These are phyloP conservation scores for Caenorhabditis wallacei DNA, from an alignment of 2,888 invertebrate species.

Conservation along the genomic window DNA sequence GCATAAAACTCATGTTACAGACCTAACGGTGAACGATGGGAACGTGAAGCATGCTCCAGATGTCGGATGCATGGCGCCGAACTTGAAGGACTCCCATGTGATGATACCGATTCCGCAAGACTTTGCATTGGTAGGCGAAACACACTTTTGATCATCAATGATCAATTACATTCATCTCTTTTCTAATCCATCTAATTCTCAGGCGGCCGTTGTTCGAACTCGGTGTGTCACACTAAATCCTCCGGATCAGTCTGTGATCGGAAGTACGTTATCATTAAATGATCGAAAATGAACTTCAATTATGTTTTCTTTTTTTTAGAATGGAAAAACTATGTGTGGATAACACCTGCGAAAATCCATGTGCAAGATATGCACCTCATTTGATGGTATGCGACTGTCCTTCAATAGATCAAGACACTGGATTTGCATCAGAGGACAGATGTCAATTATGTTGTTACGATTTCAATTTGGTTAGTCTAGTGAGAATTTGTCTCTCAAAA, in stretches of 20 bases:
- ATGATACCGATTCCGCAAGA: slow-evolving; percentile 82
- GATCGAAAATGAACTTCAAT: slow-evolving; percentile 19
- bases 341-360: slow-evolving; percentile 83
- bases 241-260: slow-evolving; percentile 82
- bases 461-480: slow-evolving; percentile 77
- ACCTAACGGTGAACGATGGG: slow-evolving; percentile 83
- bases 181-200: slow-evolving; percentile 24
- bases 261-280: slow-evolving; percentile 73
- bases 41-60: slow-evolving; percentile 81
- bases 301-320: too few species aligned
- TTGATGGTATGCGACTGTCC: slow-evolving; percentile 83
- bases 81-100: slow-evolving; percentile 82
- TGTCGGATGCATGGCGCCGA: slow-evolving; percentile 82
- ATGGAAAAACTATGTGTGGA: slow-evolving; percentile 83
- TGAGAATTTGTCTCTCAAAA: background rate
- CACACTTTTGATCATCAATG: slow-evolving; percentile 13
- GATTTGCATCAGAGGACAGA: slow-evolving; percentile 82
- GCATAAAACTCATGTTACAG: slow-evolving; percentile 60
- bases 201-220: slow-evolving; percentile 82
- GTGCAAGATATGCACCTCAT: slow-evolving; percentile 81
- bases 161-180: slow-evolving; percentile 8
- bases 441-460: slow-evolving; percentile 83
- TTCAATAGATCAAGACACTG: slow-evolving; percentile 82
- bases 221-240: slow-evolving; percentile 81
- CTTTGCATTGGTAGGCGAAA: slow-evolving; percentile 75